These are phyloP conservation scores for Onychomys arenicola DNA, from an alignment of 2,797 vertebrate genomes.

Conservation along the genomic window DNA sequence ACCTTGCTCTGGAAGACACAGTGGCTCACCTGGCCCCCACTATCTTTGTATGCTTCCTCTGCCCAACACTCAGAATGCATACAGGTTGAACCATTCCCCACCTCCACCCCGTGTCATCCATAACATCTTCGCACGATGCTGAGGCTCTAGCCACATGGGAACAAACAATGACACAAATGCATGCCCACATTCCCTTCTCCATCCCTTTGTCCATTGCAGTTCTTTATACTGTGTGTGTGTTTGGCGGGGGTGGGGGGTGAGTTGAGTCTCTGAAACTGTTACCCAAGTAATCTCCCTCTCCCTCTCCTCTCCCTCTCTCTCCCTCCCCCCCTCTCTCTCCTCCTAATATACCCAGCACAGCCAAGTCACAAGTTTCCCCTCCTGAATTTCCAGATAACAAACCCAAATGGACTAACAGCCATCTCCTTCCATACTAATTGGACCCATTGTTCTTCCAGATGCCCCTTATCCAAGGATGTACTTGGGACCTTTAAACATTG, in stretches of 20 bases:
- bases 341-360: neutral
- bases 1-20: neutral
- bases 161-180: neutral
- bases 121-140: neutral
- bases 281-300: neutral
- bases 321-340: neutral
- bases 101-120: neutral
- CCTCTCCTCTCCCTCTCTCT: neutral
- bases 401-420: neutral
- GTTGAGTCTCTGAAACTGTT: neutral
- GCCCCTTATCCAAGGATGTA: neutral
- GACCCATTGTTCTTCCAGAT: neutral
- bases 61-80: neutral
- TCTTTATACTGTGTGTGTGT: neutral
- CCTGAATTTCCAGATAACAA: neutral
- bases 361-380: neutral
- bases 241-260: too few species aligned
- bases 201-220: neutral
- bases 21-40: neutral
- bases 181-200: neutral
- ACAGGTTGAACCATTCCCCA: neutral
- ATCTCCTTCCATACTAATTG: too few species aligned
- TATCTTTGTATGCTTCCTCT: too few species aligned
- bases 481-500: neutral
- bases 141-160: neutral